phyloP scores from a whole-genome alignment of 53 echinoderm and acorn worm genomes.

The Patiria pectinifera region DNA sequence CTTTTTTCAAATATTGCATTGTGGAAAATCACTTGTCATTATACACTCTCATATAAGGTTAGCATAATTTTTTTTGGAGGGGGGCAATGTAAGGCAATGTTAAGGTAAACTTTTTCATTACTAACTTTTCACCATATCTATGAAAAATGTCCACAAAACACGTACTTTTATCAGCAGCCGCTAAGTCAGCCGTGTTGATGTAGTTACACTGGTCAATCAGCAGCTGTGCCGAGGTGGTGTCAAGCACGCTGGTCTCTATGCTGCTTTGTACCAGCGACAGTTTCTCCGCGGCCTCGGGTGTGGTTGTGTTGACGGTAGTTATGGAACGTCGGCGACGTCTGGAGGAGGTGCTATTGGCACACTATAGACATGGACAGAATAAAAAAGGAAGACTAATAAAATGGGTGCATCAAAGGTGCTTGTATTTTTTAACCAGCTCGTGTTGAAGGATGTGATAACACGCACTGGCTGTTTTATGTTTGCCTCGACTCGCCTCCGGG shows the following conservation, averaged over 20 bases:
- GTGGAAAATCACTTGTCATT: too few relatives aligned
- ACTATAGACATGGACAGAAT: not conserved
- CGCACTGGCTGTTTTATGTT: too few relatives aligned
- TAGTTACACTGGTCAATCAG: slow-evolving; percentile 69
- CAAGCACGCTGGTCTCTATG: slow-evolving; percentile 65
- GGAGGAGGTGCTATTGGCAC: slow-evolving; percentile 2
- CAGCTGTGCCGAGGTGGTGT: slow-evolving; percentile 55
- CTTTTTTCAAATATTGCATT: too few relatives aligned
- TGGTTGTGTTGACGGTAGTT: slow-evolving; percentile 29
- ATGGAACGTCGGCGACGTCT: slow-evolving; percentile 37
- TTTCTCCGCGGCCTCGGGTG: slow-evolving; percentile 48
- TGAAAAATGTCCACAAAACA: not conserved
- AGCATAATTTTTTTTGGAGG: too few relatives aligned
- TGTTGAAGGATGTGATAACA: too few relatives aligned
- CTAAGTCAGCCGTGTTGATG: slow-evolving; percentile 46
- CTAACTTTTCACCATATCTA: not conserved
- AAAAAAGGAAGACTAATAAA: not conserved
- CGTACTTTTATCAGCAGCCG: slow-evolving; percentile 73
- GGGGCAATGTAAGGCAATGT: too few relatives aligned
- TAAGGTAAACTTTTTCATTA: too few relatives aligned
- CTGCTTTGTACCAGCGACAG: slow-evolving; percentile 43
- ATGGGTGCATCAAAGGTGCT: too few relatives aligned
- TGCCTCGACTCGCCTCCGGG: too few relatives aligned
- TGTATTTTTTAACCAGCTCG: too few relatives aligned
- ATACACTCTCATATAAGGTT: too few relatives aligned